Percentiles rank a stretch among this genome's conserved stretches.
phyloP scores from a whole-genome alignment of 2,888 invertebrate species.

The Drosophila limbata region DNA sequence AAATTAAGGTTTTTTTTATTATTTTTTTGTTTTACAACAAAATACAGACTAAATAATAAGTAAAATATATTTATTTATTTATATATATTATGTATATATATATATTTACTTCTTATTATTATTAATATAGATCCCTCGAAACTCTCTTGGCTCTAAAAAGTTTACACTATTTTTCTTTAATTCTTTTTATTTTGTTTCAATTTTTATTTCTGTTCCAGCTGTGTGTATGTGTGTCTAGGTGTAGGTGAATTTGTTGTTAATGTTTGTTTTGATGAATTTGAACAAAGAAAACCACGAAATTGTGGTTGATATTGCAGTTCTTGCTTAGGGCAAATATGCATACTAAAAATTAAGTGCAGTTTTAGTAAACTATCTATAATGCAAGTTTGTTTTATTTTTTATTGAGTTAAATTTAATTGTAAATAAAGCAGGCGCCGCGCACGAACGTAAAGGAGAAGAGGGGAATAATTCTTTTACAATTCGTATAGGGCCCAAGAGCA shows the following conservation, averaged over 20 bases:
- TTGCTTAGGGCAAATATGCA: constrained; percentile 44
- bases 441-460: background rate
- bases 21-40: constrained; percentile 79
- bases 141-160: constrained; percentile 68
- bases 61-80: constrained; percentile 80
- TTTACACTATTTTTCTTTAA: constrained; percentile 72
- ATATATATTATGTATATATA: constrained; percentile 68
- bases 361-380: constrained; percentile 48
- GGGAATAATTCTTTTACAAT: constrained; percentile 5
- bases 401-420: constrained; percentile 23
- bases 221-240: constrained; percentile 29
- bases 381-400: constrained; percentile 10
- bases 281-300: constrained; percentile 44
- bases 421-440: constrained; percentile 12
- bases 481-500: background rate
- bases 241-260: constrained; percentile 17
- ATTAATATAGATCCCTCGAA: constrained; percentile 76
- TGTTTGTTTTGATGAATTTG: constrained; percentile 23
- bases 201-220: constrained; percentile 45
- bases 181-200: constrained; percentile 19
- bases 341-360: constrained; percentile 32
- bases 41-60: constrained; percentile 81
- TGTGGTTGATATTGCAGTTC: constrained; percentile 43
- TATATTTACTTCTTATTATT: constrained; percentile 79
- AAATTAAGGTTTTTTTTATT: constrained; percentile 79